Evolutionary conservation across 2,113 vertebrate species (phyloP), one percentile per base, ranked within the genome.

Genomic region (Salminus brasiliensis): DNA sequence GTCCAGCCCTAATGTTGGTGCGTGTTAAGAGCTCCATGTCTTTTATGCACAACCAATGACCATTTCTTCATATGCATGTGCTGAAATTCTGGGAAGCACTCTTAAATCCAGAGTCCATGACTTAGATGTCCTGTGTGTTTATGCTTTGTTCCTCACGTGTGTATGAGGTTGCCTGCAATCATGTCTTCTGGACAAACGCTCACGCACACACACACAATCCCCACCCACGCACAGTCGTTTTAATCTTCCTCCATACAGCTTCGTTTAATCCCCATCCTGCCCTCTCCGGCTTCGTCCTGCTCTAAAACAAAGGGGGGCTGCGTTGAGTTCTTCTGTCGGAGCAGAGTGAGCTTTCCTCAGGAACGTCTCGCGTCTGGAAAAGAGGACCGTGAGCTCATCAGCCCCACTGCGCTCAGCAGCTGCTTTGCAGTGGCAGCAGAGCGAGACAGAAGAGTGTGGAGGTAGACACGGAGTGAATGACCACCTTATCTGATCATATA

Each of bases 261-360:
- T 80, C n/a, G 12, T 82, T 84, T 88, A 84, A 84, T 88, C 83
- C 41, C 83, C 77, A 80, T 89, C 80, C 81, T 83, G 85, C 83
- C 78, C 82, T 73, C 18, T 74, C 53, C 34, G 39, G 29, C 59
- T 67, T 73, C 57, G 83, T 59, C 72, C 76, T 79, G 83, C 69
- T 0, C 79, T 80, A 16, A 77, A 86, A 78, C 81, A 84, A 87
- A 88, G 84, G 34, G n/a, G 3, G 68, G 62, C 83, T 5, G 27
- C 21, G 21, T 49, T 49, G 2, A 49, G 4, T 21, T 49, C 49
- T 63, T 63, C 60, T 32, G 18, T 30, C 29, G 10, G 29, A 13
- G 15, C 21, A 21, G 29, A 30, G 18, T 3, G n/a, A 66, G 32
- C 45, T 73, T 72, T 81, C 87, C 83, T 87, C 53, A 39, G 30